Conservation (phyloP, 2,113 vertebrate genomes). For the Dromaius novaehollandiae region DNA sequence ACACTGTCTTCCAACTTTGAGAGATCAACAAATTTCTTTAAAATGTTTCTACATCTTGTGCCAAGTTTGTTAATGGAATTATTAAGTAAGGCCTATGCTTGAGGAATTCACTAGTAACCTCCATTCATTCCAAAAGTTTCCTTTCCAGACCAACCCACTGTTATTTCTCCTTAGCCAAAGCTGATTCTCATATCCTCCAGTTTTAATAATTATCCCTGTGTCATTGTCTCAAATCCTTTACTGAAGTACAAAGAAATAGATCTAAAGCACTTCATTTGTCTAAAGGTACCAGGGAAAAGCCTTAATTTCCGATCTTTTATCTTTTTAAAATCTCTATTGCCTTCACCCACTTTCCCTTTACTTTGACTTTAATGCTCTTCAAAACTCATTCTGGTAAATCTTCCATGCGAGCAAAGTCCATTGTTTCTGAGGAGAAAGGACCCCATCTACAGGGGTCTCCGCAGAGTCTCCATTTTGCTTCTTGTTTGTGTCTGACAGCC, state of each 20-base stretch:
- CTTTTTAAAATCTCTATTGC: background rate
- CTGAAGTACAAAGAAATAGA: background rate
- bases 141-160: background rate
- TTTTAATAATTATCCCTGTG: background rate
- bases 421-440: background rate
- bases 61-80: background rate
- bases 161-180: background rate
- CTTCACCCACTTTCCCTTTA: background rate
- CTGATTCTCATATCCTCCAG: background rate
- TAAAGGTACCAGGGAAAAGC: background rate
- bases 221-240: background rate
- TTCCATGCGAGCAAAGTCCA: rapidly evolving
- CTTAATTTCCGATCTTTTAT: background rate
- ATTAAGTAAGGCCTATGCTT: background rate
- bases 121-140: background rate
- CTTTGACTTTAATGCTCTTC: background rate
- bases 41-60: background rate
- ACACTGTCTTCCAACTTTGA: background rate
- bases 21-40: background rate
- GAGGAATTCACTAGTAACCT: background rate
- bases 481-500: background rate
- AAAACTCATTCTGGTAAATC: background rate
- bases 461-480: background rate
- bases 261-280: background rate
- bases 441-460: background rate